These are phyloP conservation scores for Heliangelus exortis DNA, from an alignment of 2,797 vertebrate species.

Conservation along the genomic window DNA sequence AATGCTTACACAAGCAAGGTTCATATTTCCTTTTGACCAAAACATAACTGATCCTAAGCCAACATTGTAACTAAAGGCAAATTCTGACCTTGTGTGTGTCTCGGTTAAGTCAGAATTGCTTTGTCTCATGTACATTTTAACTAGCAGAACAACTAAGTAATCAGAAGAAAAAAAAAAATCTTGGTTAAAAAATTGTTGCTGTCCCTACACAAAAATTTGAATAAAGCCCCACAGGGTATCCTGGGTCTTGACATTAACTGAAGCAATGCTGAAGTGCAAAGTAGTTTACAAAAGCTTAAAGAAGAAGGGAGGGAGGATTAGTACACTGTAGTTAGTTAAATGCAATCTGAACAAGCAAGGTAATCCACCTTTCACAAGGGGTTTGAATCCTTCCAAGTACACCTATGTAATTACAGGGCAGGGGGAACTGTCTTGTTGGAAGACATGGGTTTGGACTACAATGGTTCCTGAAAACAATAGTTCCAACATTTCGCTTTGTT, in stretches of 20 bases:
- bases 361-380: not conserved
- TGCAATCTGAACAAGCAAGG: not conserved
- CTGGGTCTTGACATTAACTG: not conserved
- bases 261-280: not conserved
- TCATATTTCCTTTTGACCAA: slow-evolving; percentile 50
- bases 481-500: not conserved
- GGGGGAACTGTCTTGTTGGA: not conserved
- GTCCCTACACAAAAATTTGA: not conserved
- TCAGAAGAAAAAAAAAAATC: not conserved
- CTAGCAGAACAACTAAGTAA: not conserved
- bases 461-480: slow-evolving; percentile 26
- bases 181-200: not conserved
- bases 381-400: not conserved
- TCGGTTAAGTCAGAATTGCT: not conserved
- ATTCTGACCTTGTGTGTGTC: not conserved
- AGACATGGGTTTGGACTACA: not conserved
- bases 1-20: slow-evolving; percentile 35
- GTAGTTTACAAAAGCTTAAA: not conserved
- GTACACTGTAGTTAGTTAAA: not conserved
- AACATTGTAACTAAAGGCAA: not conserved
- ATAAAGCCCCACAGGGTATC: not conserved
- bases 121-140: not conserved
- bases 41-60: slow-evolving; percentile 37
- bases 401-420: not conserved
- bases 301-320: not conserved